phyloP scores from a whole-genome alignment of 2,888 invertebrate genomes.

The Drosophila siamana region DNA sequence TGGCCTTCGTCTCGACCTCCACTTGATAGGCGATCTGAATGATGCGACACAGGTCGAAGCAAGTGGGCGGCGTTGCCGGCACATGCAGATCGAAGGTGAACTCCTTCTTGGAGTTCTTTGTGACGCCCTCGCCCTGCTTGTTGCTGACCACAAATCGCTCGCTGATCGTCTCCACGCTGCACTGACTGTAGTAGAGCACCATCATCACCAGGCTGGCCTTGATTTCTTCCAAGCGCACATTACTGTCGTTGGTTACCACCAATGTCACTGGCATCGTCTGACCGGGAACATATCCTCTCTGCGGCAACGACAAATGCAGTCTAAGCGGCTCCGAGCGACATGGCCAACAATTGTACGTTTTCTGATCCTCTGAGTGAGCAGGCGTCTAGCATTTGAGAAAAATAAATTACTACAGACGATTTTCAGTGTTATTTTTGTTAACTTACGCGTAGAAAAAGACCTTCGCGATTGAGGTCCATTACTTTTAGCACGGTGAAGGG shows the following conservation, averaged over 20 bases:
- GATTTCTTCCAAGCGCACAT: conserved; percentile 84
- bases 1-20: conserved; percentile 75
- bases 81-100: conserved; percentile 72
- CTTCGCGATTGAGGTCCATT: conserved; percentile 87
- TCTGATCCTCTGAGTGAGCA: conserved; percentile 59
- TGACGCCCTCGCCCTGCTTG: conserved; percentile 64
- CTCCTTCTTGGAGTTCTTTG: conserved; percentile 65
- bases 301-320: conserved; percentile 75
- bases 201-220: conserved; percentile 74
- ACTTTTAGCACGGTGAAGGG: conserved; percentile 92
- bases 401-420: neutral
- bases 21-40: conserved; percentile 82
- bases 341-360: conserved; percentile 80
- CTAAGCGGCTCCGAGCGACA: conserved; percentile 74
- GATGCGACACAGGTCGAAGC: conserved; percentile 77
- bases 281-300: conserved; percentile 83
- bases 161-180: conserved; percentile 44
- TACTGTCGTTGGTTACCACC: conserved; percentile 87
- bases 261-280: conserved; percentile 81
- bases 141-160: conserved; percentile 73
- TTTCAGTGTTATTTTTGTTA: neutral
- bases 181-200: conserved; percentile 69
- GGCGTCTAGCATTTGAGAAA: conserved; percentile 62
- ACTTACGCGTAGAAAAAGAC: conserved; percentile 61
- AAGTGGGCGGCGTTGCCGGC: conserved; percentile 83